These are phyloP conservation scores for Poecile atricapillus DNA, from an alignment of 2,113 vertebrate species.

Conservation along the genomic window DNA sequence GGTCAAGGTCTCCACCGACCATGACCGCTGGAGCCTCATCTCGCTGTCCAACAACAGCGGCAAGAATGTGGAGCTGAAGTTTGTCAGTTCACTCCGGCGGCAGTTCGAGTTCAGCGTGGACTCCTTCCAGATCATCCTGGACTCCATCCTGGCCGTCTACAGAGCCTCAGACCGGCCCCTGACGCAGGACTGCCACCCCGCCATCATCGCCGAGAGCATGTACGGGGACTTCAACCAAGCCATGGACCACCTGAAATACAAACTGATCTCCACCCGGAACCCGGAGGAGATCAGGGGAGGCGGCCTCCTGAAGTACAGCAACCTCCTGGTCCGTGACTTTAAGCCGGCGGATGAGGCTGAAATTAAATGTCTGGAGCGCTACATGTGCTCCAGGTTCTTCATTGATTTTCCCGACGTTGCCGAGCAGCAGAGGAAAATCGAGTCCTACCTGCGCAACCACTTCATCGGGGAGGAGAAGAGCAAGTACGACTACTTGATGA, in stretches of 20 bases:
- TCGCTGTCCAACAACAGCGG: slow-evolving; percentile 94
- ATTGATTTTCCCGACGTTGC: slow-evolving; percentile 94
- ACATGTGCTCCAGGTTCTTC: slow-evolving; percentile 98
- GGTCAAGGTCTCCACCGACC: slow-evolving; percentile 90
- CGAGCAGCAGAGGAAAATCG: slow-evolving; percentile 93
- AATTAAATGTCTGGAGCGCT: slow-evolving; percentile 93
- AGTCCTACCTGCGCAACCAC: slow-evolving; percentile 94
- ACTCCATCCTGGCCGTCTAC: slow-evolving; percentile 84
- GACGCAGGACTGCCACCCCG: slow-evolving; percentile 53
- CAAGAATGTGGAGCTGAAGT: slow-evolving; percentile 96
- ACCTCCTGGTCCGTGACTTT: slow-evolving; percentile 91
- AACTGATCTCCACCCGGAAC: slow-evolving; percentile 90
- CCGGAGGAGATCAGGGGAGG: slow-evolving; percentile 95
- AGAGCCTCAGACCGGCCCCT: slow-evolving; percentile 69
- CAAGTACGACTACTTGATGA: slow-evolving; percentile 98
- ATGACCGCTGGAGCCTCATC: slow-evolving; percentile 96
- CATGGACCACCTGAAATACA: slow-evolving; percentile 88
- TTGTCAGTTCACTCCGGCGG: slow-evolving; percentile 85
- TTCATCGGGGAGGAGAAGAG: slow-evolving; percentile 94
- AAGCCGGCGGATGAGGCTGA: slow-evolving; percentile 86
- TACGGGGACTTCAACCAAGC: slow-evolving; percentile 92
- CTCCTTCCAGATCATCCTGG: slow-evolving; percentile 94
- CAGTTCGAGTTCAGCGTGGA: slow-evolving; percentile 99
- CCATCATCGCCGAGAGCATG: slow-evolving; percentile 92
- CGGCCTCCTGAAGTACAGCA: slow-evolving; percentile 94